These are phyloP conservation scores for Tachystola acroxantha DNA, from an alignment of 2,888 invertebrate genomes.

Conservation along the genomic window DNA sequence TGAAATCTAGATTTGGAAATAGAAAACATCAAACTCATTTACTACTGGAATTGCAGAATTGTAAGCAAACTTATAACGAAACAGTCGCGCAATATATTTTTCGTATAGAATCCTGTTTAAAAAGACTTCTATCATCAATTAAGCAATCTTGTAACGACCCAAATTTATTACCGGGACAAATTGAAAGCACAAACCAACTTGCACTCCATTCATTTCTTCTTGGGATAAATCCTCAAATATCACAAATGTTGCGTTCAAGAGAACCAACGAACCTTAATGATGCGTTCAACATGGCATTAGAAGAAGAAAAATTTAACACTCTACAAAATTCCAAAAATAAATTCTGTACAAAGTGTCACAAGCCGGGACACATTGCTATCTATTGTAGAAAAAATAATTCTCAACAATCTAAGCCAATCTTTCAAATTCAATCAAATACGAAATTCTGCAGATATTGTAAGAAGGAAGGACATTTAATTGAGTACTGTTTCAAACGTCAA, in stretches of 20 bases:
- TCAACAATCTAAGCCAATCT: no score
- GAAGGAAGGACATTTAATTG: no score
- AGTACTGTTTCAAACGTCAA: no score
- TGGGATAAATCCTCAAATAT: constrained; percentile 6
- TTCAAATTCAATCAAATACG: no score
- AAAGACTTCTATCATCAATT: neutral
- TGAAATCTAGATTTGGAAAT: constrained; percentile 12
- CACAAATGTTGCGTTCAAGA: constrained; percentile 3
- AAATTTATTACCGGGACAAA: neutral
- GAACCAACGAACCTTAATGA: constrained; percentile 5
- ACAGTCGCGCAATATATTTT: constrained; percentile 6
- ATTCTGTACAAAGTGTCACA: no score
- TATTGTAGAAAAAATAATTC: no score
- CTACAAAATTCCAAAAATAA: no score
- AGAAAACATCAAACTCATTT: constrained; percentile 11
- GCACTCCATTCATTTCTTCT: constrained; percentile 11
- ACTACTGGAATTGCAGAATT: constrained; percentile 8
- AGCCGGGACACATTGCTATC: no score
- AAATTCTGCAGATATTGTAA: no score
- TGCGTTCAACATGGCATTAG: neutral
- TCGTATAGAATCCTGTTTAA: constrained; percentile 2
- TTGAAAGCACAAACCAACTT: constrained; percentile 10
- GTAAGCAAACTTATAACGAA: constrained; percentile 5
- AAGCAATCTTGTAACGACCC: neutral
- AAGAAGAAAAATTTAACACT: no score